Conservation (phyloP, 2,797 vertebrate species). For the Crocidura indochinensis region DNA sequence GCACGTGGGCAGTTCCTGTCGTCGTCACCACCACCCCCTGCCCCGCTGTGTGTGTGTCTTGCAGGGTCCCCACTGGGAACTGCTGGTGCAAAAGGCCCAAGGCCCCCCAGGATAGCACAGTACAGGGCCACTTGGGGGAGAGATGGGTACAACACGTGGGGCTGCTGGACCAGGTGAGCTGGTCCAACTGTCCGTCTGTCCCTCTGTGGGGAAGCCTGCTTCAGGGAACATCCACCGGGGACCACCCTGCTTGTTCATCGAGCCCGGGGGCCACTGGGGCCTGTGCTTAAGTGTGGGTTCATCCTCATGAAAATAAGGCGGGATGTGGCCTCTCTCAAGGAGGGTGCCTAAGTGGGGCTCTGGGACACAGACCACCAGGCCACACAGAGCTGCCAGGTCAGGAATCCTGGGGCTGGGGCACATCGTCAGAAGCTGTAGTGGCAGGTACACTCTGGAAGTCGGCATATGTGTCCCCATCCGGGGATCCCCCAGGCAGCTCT, state of each 20-base stretch:
- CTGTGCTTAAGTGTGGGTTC: constrained; percentile 81
- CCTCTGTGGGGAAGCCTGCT: too few relatives aligned
- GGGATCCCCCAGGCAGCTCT: constrained; percentile 87
- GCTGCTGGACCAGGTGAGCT: neutral
- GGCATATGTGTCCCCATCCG: constrained; percentile 81
- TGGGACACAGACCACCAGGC: too few relatives aligned
- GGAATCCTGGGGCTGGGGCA: neutral
- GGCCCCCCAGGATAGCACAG: neutral
- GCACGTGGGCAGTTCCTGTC: neutral
- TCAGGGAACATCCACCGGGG: neutral
- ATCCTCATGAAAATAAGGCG: constrained; percentile 89
- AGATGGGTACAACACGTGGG: neutral
- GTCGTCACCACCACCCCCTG: too few relatives aligned
- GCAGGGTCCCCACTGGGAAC: neutral
- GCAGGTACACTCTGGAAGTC: constrained; percentile 85
- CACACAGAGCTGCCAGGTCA: neutral
- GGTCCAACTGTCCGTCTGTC: too few relatives aligned
- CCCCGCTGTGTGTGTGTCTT: too few relatives aligned
- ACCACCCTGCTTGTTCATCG: neutral
- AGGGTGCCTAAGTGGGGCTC: neutral
- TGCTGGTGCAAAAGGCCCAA: neutral
- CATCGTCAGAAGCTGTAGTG: constrained; percentile 91
- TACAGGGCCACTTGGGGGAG: neutral
- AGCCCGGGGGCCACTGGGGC: neutral
- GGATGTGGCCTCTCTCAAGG: neutral